phyloP scores from a whole-genome alignment of 2,113 vertebrate species.

The Tachuris rubrigastra region DNA sequence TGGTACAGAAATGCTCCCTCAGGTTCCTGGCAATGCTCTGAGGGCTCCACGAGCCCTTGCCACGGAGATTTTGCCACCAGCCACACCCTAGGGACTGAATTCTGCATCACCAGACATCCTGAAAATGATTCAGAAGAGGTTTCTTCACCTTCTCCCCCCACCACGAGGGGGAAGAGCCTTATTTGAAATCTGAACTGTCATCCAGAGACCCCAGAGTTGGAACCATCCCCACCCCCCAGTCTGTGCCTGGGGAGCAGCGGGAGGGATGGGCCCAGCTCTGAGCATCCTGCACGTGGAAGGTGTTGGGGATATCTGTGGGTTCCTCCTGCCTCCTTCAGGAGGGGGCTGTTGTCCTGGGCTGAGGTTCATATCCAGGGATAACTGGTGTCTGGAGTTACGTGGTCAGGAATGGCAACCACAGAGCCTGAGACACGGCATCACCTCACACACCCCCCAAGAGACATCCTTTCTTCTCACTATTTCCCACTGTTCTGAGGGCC shows the following conservation, averaged over 20 bases:
- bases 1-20: not conserved
- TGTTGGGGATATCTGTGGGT: not conserved
- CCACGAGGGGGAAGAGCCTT: rapidly evolving
- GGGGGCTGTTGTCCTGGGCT: not conserved
- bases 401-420: not conserved
- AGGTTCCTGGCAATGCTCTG: not conserved
- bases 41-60: not conserved
- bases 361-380: not conserved
- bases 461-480: not conserved
- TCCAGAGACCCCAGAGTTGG: not conserved
- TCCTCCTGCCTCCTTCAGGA: not conserved
- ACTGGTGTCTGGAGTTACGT: rapidly evolving
- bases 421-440: rapidly evolving
- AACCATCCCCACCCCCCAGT: not conserved
- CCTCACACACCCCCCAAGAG: not conserved
- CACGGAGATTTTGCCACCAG: not conserved
- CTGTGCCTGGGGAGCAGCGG: not conserved
- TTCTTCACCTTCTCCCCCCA: not conserved
- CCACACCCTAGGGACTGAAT: not conserved
- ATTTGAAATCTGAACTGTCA: not conserved
- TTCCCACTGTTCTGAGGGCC: not conserved
- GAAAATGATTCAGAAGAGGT: not conserved
- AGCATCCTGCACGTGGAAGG: not conserved
- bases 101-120: not conserved
- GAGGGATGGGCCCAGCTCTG: not conserved